Evolutionary conservation across 2,888 invertebrate species (phyloP), one percentile per base, ranked within the genome.

Genomic region (Anorthoa munda): DNA sequence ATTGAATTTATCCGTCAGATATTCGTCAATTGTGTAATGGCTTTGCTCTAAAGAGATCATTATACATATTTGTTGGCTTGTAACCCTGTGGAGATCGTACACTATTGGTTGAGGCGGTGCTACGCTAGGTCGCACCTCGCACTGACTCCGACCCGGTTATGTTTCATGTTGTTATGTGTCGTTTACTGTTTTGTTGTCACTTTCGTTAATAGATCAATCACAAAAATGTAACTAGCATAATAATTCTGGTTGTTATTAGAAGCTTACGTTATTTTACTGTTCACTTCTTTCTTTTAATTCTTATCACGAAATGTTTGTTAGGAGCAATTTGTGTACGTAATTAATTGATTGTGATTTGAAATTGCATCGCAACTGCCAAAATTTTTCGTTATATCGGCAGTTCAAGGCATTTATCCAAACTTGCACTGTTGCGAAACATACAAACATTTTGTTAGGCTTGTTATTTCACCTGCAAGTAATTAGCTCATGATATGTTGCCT

Each of bases 151-250:
- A 51, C 31, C 45, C n/a, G 21, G 67, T 63, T 51, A 55, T 66
- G 61, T 67, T 68, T 63, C 17, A 48, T 63, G 46, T 76, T 76
- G 53, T 68, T 76, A 31, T 23, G 50, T 58, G 23, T 66, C 39
- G 31, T 67, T 66, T 15, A 26, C 21, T 63, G n/a, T 66, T 51
- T 55, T 55, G 55, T 66, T 74, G 23, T 74, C 45, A 56, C 46
- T 39, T 12, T 60, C 15, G 39, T 75, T 50, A 51, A 21, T 66
- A 50, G 39, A 60, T 64, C 26, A 31, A 31, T 64, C n/a, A 31
- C 18, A 58, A 46, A 18, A 51, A 58, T 56, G 17, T 72, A 45
- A 39, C 58, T 65, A 53, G 64, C 58, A 26, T 39, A 23, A 53
- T 46, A 48, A 31, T 65, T 46, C 3, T 31, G 13, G 15, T 64